These are phyloP conservation scores for Boloria euphrosyne DNA, from an alignment of 2,888 invertebrate genomes.

Conservation along the genomic window DNA sequence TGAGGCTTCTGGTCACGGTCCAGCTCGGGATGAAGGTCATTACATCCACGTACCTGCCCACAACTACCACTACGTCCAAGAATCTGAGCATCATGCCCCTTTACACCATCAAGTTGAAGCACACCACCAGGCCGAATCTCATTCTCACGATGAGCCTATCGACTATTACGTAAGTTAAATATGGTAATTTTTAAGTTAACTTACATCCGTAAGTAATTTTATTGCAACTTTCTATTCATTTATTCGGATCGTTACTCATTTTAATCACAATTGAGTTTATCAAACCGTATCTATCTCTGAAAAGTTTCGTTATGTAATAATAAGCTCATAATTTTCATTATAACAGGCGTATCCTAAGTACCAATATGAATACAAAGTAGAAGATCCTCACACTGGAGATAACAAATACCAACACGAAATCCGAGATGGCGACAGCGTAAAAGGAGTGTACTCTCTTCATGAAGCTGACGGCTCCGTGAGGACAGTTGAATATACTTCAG, in stretches of 20 bases:
- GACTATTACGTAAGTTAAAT: constrained; percentile 74
- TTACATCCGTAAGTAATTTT: constrained; percentile 55
- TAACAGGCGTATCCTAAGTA: constrained; percentile 81
- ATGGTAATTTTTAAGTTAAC: constrained; percentile 43
- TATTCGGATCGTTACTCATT: constrained; percentile 51
- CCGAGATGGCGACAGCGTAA: constrained; percentile 84
- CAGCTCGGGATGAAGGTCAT: constrained; percentile 46
- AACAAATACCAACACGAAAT: constrained; percentile 83
- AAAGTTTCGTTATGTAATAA: constrained; percentile 1
- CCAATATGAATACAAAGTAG: constrained; percentile 83
- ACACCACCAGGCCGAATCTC: constrained; percentile 51
- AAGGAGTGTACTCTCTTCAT: constrained; percentile 84
- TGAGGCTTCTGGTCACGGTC: constrained; percentile 46
- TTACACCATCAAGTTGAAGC: constrained; percentile 50
- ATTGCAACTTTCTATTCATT: constrained; percentile 67
- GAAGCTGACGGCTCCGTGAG: constrained; percentile 84
- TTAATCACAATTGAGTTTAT: constrained; percentile 43
- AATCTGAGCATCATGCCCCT: constrained; percentile 46
- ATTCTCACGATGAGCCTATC: constrained; percentile 66
- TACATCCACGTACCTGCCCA: constrained; percentile 45
- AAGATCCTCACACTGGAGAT: constrained; percentile 84
- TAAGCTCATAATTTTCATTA: neutral
- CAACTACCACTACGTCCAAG: constrained; percentile 45
- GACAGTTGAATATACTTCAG: constrained; percentile 83
- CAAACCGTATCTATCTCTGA: constrained; percentile 5